phyloP scores from a whole-genome alignment of 2,797 vertebrate species.

The Enteromius viviparus region DNA sequence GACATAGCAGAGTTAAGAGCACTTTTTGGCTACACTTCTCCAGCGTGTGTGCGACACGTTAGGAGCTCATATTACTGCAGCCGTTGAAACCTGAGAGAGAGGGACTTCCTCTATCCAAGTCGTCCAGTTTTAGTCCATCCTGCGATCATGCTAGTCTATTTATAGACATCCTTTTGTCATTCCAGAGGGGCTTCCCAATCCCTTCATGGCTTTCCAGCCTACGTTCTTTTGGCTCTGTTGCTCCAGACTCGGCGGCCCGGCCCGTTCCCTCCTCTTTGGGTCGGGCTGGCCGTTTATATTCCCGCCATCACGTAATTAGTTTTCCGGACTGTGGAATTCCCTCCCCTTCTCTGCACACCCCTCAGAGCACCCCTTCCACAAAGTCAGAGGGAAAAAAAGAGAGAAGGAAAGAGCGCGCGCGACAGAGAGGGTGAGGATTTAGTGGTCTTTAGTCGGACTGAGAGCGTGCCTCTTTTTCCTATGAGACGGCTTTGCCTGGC shows the following conservation, averaged over 20 bases:
- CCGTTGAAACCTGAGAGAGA: conserved; percentile 65
- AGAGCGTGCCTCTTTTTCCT: conserved; percentile 22
- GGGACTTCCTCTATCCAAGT: conserved; percentile 53
- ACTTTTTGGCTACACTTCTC: conserved; percentile 55
- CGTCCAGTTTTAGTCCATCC: conserved; percentile 51
- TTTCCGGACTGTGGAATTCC: conserved; percentile 73
- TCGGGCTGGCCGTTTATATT: conserved; percentile 62
- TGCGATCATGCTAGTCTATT: conserved; percentile 53
- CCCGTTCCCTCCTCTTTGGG: conserved; percentile 53
- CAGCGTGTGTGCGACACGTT: conserved; percentile 44
- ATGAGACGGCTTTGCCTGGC: conserved; percentile 22
- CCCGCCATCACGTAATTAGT: conserved; percentile 61
- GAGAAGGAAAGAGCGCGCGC: conserved; percentile 21
- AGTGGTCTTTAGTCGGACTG: conserved; percentile 15
- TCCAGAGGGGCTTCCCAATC: conserved; percentile 48
- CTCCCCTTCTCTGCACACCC: conserved; percentile 67
- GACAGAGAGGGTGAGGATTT: conserved; percentile 33
- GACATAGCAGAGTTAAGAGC: conserved; percentile 10
- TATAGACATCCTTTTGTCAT: conserved; percentile 59
- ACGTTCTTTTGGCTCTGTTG: conserved; percentile 40
- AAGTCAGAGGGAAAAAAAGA: conserved; percentile 48
- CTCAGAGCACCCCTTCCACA: conserved; percentile 39
- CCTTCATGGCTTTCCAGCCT: conserved; percentile 42
- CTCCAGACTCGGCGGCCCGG: conserved; percentile 14
- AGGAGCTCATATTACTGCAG: conserved; percentile 61